Evolutionary conservation across 2,888 invertebrate genomes (phyloP), one percentile per base, ranked within the genome.

Genomic region (Callimorpha dominula): DNA sequence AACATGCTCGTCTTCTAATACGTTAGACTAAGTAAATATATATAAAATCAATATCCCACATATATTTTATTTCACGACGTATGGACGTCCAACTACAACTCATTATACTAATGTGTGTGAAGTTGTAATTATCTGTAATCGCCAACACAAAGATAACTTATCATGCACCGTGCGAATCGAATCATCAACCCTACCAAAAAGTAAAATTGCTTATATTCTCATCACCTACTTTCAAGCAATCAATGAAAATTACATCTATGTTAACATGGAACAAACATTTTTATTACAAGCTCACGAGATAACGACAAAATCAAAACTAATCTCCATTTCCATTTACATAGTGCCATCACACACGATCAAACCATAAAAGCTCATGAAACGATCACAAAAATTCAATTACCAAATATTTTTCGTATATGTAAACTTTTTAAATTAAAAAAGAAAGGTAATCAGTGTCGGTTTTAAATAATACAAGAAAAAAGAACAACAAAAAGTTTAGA

Each of bases 381-480:
- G 71, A 79, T 89, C 88, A 89, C 85, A 89, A 89, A 91, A 88
- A 91, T 90, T 93, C 89, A 91, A 91, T 92, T 87, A 91, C 76
- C 84, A 78, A 88, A 91, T 91, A 92, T 88, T 87, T 90, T 88
- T 82, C 80, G 78, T 79, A 71, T 79, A 71, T 78, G 77, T 83
- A 82, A 83, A 82, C 78, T 83, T 88, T 83, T 78, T 81, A 89
- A 89, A 92, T 93, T 91, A 90, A 92, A 92, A 92, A 91, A 88
- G 92, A 91, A 91, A 93, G 89, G 90, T 86, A 93, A 94, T 94
- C 92, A 93, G 90, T 87, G 84, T 76, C 78, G 83, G 82, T 83
- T 87, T 86, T 89, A 87, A 90, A 91, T 89, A 88, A 90, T 89
- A 84, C 74, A 78, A 77, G 76, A 78, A 83, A 86, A 87, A 86